phyloP scores from a whole-genome alignment of 64 coral and sea anemone genomes.

The Pocillopora damicornis region DNA sequence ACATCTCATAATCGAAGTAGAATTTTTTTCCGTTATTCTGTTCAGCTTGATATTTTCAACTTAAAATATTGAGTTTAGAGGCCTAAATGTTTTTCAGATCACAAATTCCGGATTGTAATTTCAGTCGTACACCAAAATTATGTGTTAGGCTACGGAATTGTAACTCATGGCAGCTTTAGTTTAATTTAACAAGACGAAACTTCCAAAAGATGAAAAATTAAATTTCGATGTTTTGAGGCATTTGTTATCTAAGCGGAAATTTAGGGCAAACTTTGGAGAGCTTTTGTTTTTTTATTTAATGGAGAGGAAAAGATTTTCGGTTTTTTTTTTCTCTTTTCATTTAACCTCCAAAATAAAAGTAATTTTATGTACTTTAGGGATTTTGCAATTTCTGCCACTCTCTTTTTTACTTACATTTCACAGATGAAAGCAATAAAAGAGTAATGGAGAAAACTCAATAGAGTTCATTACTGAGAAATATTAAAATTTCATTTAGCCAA shows the following conservation, averaged over 20 bases:
- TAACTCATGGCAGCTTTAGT: neutral
- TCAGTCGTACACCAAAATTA: neutral
- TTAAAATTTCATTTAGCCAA: neutral
- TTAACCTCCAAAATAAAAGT: neutral
- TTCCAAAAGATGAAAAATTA: neutral
- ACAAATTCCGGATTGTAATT: neutral
- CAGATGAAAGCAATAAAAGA: neutral
- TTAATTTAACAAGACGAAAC: neutral
- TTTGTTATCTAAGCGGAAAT: neutral
- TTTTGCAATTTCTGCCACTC: neutral
- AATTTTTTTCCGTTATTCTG: too few relatives aligned
- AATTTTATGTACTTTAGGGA: neutral
- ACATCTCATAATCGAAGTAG: too few relatives aligned
- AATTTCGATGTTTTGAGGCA: neutral
- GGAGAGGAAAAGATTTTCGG: neutral
- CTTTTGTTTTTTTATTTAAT: neutral
- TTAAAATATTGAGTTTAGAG: too few relatives aligned
- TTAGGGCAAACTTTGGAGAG: neutral
- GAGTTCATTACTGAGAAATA: neutral
- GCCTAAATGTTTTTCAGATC: too few relatives aligned
- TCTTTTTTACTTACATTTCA: neutral
- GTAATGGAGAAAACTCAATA: neutral
- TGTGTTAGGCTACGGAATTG: neutral
- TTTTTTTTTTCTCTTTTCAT: neutral
- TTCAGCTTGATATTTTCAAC: too few relatives aligned